phyloP scores from a whole-genome alignment of 2,797 vertebrate species.

The Coranthus polyacanthus region DNA sequence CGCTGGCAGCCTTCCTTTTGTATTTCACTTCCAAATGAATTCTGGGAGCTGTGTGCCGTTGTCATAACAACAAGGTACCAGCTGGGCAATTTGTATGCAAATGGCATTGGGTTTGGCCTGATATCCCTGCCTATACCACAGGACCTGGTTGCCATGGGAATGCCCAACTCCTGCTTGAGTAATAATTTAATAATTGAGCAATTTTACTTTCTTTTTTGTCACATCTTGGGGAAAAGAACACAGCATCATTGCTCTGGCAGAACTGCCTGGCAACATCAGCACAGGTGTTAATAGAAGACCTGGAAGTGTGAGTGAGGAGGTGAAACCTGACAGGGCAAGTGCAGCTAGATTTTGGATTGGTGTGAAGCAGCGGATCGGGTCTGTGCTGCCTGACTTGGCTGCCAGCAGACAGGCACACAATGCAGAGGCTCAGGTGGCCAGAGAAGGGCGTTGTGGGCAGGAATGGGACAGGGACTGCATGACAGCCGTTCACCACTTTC shows the following conservation, averaged over 20 bases:
- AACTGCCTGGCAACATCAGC: slow-evolving; percentile 30
- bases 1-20: slow-evolving; percentile 70
- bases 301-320: slow-evolving; percentile 48
- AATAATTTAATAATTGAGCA: slow-evolving; percentile 13
- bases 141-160: slow-evolving; percentile 84
- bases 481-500: slow-evolving; percentile 18
- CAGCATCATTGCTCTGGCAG: slow-evolving; percentile 7
- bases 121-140: slow-evolving; percentile 75
- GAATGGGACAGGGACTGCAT: slow-evolving; percentile 28
- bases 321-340: slow-evolving; percentile 54
- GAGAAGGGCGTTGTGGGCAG: slow-evolving; percentile 35
- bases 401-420: slow-evolving; percentile 26
- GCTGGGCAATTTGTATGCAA: slow-evolving; percentile 90
- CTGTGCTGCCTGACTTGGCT: slow-evolving; percentile 47
- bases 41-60: slow-evolving; percentile 84
- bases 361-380: slow-evolving; percentile 70
- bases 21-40: slow-evolving; percentile 80
- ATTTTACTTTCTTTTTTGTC: slow-evolving; percentile 20
- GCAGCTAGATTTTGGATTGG: slow-evolving; percentile 65
- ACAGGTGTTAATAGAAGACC: slow-evolving; percentile 40
- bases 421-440: slow-evolving; percentile 70
- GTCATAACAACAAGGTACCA: slow-evolving; percentile 89
- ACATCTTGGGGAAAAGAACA: slow-evolving; percentile 18
- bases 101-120: slow-evolving; percentile 80
- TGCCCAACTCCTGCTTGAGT: slow-evolving; percentile 64